These are phyloP conservation scores for Synanthedon formicaeformis DNA, from an alignment of 2,888 invertebrate genomes.

Conservation along the genomic window DNA sequence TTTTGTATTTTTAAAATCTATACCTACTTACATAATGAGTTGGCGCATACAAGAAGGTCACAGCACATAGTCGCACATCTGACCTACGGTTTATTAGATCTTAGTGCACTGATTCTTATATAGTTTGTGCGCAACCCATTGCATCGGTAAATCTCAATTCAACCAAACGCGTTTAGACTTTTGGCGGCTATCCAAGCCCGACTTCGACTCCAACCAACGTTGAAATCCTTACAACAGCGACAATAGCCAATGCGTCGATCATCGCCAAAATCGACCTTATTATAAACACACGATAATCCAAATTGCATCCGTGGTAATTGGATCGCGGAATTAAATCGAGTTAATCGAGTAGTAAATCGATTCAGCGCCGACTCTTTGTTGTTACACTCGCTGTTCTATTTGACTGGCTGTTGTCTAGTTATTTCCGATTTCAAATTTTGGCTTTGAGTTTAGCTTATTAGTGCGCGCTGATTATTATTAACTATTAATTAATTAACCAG, in stretches of 20 bases:
- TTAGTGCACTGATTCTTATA: no score
- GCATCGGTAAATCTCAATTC: conserved; percentile 47
- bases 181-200: conserved; percentile 6
- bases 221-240: conserved; percentile 28
- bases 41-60: no score
- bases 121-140: conserved; percentile 13
- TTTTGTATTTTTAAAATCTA: no score
- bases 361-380: conserved; percentile 24
- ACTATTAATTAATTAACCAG: no score
- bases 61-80: no score
- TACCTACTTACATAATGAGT: no score
- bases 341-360: conserved; percentile 30
- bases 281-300: neutral
- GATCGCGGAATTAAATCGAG: conserved; percentile 12
- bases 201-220: conserved; percentile 8
- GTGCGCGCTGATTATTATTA: neutral
- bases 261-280: conserved; percentile 1
- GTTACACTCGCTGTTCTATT: conserved; percentile 2
- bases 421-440: neutral
- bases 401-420: neutral
- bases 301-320: neutral
- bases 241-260: conserved; percentile 13
- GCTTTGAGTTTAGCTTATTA: neutral
- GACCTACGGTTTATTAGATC: no score
- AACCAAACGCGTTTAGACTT: conserved; percentile 28